Evolutionary conservation across 2,113 vertebrate genomes (phyloP), one percentile per base, ranked within the genome.

Genomic region (Rana temporaria): DNA sequence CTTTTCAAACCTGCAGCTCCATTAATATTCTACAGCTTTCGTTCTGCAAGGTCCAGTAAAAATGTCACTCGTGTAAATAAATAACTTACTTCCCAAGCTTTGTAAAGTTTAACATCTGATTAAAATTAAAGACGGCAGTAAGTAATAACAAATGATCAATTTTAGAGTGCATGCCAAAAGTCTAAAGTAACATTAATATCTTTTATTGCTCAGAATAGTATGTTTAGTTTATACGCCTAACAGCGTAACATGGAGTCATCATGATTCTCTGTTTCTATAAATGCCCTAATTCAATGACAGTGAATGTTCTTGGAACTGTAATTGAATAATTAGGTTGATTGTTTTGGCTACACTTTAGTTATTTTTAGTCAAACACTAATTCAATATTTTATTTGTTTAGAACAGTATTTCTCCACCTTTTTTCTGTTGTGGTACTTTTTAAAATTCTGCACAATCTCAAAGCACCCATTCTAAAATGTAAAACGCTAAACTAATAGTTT

Each of bases 1-100:
- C 0, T 57, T 24, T 67, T 26, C 34, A 70, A 79, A 79, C 78
- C 53, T 60, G 53, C 53, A 70, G 4, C 9, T 26, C 34, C 38
- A 60, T 70, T 71, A 80, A 70, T 70, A 80, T 70, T 80, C 78
- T 68, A 60, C 38, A 60, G 34, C 16, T 16, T 60, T 62, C 22
- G 62, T 62, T 73, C 34, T 3, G n/a, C 56, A 62, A 24, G 55
- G 66, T 57, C 52, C 30, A n/a, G 15, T 70, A 70, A 70, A 80
- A 80, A 69, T 69, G 55, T 70, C 78, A 60, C 66, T 48, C 17
- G 30, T 38, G n/a, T 24, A 60, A 30, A 70, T 80, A 80, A 70
- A 68, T 57, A 56, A 69, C 32, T 11, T 3, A 3, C 4, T 67
- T 78, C 20, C 24, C 19, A 9, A 48, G 32, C 57, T 77, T 76